These are phyloP conservation scores for Scophthalmus maximus DNA, from an alignment of 2,113 vertebrate genomes.

Conservation along the genomic window DNA sequence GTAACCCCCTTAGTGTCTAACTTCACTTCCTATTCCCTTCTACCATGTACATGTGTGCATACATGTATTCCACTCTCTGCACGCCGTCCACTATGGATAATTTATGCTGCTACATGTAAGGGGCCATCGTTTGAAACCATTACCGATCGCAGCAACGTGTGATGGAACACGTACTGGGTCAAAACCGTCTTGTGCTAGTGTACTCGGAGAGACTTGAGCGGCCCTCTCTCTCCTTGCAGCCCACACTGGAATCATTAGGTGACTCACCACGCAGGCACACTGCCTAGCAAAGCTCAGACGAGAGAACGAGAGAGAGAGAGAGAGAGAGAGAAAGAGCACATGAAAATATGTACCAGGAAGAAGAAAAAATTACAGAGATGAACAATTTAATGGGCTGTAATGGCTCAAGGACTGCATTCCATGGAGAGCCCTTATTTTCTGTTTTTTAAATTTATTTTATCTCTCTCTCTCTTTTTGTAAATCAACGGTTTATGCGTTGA, in stretches of 20 bases:
- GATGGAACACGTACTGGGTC: conserved; percentile 27
- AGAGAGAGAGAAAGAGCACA: conserved; percentile 60
- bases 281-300: conserved; percentile 53
- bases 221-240: conserved; percentile 54
- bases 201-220: conserved; percentile 56
- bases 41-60: no score
- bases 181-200: conserved; percentile 40
- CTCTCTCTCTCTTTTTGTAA: conserved; percentile 15
- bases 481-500: conserved; percentile 25
- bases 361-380: conserved; percentile 36
- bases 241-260: conserved; percentile 71
- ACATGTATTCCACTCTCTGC: no score
- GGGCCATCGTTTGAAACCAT: not conserved
- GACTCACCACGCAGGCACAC: conserved; percentile 65
- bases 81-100: not conserved
- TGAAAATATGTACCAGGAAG: conserved; percentile 55
- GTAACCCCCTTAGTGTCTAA: no score
- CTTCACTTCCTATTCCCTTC: no score
- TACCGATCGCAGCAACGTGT: not conserved
- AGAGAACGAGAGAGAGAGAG: no score
- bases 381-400: conserved; percentile 59
- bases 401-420: conserved; percentile 38
- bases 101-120: no score
- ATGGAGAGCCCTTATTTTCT: not conserved
- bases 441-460: not conserved